These are phyloP conservation scores for Cryptophagus acutangulus DNA, from an alignment of 2,888 invertebrate genomes.

Conservation along the genomic window DNA sequence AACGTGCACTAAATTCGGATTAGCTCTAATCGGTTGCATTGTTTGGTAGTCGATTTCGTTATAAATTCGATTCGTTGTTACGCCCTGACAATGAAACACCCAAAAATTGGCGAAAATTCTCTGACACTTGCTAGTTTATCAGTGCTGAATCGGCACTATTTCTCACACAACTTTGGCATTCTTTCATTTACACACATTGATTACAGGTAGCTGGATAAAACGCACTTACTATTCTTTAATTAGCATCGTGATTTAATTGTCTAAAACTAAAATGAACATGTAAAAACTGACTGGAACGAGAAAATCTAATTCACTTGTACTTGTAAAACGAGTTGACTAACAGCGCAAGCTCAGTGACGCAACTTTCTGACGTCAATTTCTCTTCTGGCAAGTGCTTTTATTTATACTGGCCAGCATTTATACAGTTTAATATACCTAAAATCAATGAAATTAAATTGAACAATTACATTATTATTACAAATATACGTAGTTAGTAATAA, in stretches of 20 bases:
- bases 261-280: constrained; percentile 36
- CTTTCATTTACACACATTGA: background rate
- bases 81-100: constrained; percentile 15
- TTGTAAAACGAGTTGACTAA: constrained; percentile 46
- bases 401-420: too few species aligned
- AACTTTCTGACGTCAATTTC: constrained; percentile 59
- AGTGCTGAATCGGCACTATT: too few species aligned
- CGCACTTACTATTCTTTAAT: constrained; percentile 68
- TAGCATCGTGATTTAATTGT: constrained; percentile 54
- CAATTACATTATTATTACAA: too few species aligned
- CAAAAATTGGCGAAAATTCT: constrained; percentile 21
- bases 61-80: background rate
- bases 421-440: too few species aligned
- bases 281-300: constrained; percentile 25
- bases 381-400: too few species aligned
- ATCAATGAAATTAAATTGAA: too few species aligned
- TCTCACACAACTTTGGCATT: constrained; percentile 7
- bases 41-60: background rate
- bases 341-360: constrained; percentile 62
- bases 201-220: background rate
- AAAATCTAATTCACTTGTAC: constrained; percentile 54
- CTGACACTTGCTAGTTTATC: constrained; percentile 18
- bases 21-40: background rate
- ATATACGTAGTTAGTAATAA: too few species aligned
- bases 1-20: background rate